Evolutionary conservation across 2,888 invertebrate species (phyloP), one percentile per base, ranked within the genome.

Genomic region (Drosophila prostipennis): DNA sequence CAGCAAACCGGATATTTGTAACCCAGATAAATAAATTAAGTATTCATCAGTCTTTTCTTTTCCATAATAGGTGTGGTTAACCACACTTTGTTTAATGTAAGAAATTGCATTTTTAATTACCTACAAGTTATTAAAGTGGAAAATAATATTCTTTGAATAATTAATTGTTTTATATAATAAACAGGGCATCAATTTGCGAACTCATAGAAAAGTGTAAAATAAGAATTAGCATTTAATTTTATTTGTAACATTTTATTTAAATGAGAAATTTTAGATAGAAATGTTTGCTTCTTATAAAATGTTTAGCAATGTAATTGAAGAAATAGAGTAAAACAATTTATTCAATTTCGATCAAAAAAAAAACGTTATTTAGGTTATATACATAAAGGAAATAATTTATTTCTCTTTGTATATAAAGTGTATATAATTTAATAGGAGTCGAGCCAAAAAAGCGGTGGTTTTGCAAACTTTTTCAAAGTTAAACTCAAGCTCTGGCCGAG

Each of bases 401-500:
- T 6, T 42, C 2, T 42, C 6, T 23, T 23, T 6, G 16, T 13
- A 23, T 23, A 42, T 16, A 19, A n/a, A n/a, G 5, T 42, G 19
- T 19, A 19, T 16, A 42, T 19, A 42, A 11, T 42, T 42, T 1
- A 1, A 13, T 11, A 29, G 37, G 39, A 5, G 43, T 6, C 34
- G 2, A 13, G 6, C 10, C 7, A n/a, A 36, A 51, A 42, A 39
- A 19, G 13, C 29, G 8, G 43, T 32, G 56, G 23, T 34, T 16
- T 16, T 43, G 46, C 16, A 3, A 29, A 19, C 19, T 39, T 46
- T 56, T 60, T 57, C 11, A n/a, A 23, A 51, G 14, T 23, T 10
- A 23, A 53, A 37, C n/a, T 32, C 43, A 14, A 39, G 29, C 43
- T 45, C 37, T 10, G 43, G n/a, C 34, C 29, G 19, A 16, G 16